Evolutionary conservation across 2,888 invertebrate species (phyloP), one percentile per base, ranked within the genome.

Genomic region (Balanococcus diminutus): DNA sequence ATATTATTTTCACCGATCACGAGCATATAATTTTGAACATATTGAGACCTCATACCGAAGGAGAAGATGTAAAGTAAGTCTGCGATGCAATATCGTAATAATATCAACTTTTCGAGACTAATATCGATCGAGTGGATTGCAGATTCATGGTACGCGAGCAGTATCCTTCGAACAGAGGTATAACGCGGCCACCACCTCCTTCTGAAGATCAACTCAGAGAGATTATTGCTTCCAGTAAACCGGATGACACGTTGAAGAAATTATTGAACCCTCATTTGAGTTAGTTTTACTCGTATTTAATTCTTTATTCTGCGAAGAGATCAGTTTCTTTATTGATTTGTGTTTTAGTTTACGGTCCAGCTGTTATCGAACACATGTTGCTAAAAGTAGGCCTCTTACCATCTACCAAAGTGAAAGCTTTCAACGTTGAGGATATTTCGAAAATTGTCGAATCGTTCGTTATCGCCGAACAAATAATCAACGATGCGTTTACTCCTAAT

Each of bases 1-100:
- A 99, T 90, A 94, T 99, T 19, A 93, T 99, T 86, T 92, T 99
- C 4, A 97, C 98, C 0, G 99, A 99, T 91, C 92, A 93, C 89
- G 94, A 97, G 88, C 94, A 95, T 91, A 95, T 92, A 0, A 99
- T 98, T 89, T 91, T 99, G 11, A 96, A 98, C 90, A 94, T 99
- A n/a, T 91, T 99, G 2, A 91, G 98, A 56, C 97, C 98, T 0
- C 95, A 98, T 88, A 94, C 94, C 1, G 98, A 98, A 90, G 96
- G 96, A 2, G 97, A 98, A 89, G 96, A 96, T 90, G 91, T 95
- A 22, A 93, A 93, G 93, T 93, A 89, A 88, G 81, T 86, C 42
- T 3, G 19, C 36, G 14, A 51, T 22, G 22, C 0, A 51, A 0
- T 25, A 25, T 16, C 16, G 51, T 83, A 31, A 22, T n/a, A 9